Base-by-base conservation (phyloP, 2,888 invertebrate genomes). In the Crematogaster levior region DNA sequence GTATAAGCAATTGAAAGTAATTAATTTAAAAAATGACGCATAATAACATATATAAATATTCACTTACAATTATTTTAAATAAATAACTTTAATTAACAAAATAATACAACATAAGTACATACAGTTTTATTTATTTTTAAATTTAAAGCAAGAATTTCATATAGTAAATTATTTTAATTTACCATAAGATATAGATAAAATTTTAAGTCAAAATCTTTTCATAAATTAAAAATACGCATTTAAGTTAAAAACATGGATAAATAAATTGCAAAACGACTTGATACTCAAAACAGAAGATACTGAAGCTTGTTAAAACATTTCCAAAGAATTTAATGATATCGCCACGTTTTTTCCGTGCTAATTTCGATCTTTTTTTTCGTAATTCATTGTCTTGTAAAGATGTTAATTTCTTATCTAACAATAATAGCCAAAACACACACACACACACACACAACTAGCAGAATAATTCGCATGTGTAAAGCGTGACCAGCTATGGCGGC, bases 401-500 rank as follows among this genome's bases (percentile, higher is more conserved):
- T 4, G 5, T 24, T 1, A 6, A 15, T 37, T 51, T 24, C 34
- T 9, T 34, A 37, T 12, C 21, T 40, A 65, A 37, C 6, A 46
- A 12, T 48, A 61, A 46, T 40, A 53, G 27, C 12, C 15, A 21
- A n/a, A n/a, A n/a, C n/a, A n/a, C n/a, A n/a, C n/a, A n/a, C n/a
- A n/a, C n/a, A n/a, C n/a, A n/a, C n/a, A 34, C 34, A 34, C 4
- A 5, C 34, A 30, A 3, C 12, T 34, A 21, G 6, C 7, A 9
- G 53, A 34, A 30, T 43, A 66, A 56, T 56, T 24, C 12, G 12
- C 30, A 5, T 75, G 24, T 15, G 24, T 18, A 5, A 56, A 53
- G 5, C 21, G 3, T n/a, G 27, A 61, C 34, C 74, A 34, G 15
- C 18, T 12, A 61, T 63, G 74, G 53, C 53, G 68, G 51, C 48